phyloP scores from a whole-genome alignment of 2,888 invertebrate genomes.

The Brachypalpus laphriformis region DNA sequence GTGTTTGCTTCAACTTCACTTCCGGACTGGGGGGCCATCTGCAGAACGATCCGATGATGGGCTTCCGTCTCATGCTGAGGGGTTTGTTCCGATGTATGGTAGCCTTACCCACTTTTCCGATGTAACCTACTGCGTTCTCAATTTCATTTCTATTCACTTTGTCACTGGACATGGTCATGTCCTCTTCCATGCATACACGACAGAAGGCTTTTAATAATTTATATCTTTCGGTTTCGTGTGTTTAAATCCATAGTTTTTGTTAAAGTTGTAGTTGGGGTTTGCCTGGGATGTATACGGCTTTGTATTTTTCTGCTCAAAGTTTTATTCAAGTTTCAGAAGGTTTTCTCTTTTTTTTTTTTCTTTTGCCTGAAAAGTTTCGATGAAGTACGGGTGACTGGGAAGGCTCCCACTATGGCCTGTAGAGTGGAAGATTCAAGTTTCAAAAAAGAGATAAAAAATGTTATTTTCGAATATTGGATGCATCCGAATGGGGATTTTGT shows the following conservation, averaged over 20 bases:
- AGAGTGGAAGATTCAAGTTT: constrained; percentile 33
- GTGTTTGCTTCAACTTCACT: constrained; percentile 39
- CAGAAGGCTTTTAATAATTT: constrained; percentile 31
- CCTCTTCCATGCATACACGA: constrained; percentile 9
- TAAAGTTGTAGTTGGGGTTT: not conserved
- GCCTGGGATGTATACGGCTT: not conserved
- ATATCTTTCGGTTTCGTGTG: constrained; percentile 29
- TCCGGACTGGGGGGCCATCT: constrained; percentile 33
- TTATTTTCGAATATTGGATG: constrained; percentile 51
- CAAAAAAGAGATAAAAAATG: constrained; percentile 18
- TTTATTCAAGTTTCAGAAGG: constrained; percentile 22
- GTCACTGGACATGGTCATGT: constrained; percentile 14
- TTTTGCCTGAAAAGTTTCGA: not conserved
- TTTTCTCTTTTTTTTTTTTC: not conserved
- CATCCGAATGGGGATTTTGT: constrained; percentile 26
- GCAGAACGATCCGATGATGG: constrained; percentile 1
- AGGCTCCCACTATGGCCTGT: not conserved
- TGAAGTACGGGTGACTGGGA: not conserved
- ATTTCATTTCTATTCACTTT: constrained; percentile 36
- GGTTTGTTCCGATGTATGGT: not conserved
- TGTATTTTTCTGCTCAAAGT: not conserved
- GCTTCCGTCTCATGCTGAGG: not conserved
- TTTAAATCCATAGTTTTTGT: constrained; percentile 7
- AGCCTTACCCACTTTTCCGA: constrained; percentile 2
- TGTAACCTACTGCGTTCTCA: constrained; percentile 28